These are phyloP conservation scores for Leucopsar rothschildi DNA, from an alignment of 2,113 vertebrate genomes.

Conservation along the genomic window DNA sequence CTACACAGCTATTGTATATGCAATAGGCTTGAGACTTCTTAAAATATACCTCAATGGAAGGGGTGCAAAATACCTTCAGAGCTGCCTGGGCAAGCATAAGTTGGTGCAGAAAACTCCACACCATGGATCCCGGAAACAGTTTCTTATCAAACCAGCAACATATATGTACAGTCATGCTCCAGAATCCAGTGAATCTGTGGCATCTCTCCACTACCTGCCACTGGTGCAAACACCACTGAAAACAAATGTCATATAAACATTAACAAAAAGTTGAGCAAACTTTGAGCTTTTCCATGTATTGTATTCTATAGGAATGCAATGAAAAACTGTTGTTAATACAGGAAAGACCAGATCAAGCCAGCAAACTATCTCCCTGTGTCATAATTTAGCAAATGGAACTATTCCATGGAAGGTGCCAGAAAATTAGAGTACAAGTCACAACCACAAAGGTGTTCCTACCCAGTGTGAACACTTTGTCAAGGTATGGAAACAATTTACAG, in stretches of 20 bases:
- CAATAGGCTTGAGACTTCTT: background rate
- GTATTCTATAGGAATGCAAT: background rate
- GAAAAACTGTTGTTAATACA: background rate
- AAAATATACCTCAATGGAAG: background rate
- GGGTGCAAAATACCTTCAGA: background rate
- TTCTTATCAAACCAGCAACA: background rate
- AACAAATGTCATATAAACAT: background rate
- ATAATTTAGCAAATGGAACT: background rate
- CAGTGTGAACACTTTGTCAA: slow-evolving; percentile 27
- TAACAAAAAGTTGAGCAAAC: background rate
- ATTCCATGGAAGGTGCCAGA: background rate
- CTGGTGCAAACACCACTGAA: background rate
- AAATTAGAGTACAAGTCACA: slow-evolving; percentile 27
- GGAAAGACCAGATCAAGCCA: background rate
- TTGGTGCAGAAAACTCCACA: background rate
- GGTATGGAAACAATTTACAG: slow-evolving; percentile 57
- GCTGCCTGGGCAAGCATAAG: background rate
- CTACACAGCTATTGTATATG: background rate
- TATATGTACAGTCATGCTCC: accelerated
- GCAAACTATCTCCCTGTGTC: background rate
- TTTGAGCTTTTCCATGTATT: background rate
- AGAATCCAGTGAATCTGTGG: background rate
- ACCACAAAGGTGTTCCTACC: background rate
- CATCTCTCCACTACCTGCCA: background rate
- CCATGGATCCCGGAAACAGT: background rate